Evolutionary conservation across 2,113 vertebrate genomes (phyloP), one percentile per base, ranked within the genome.

Genomic region (Microcebus lehilahytsara): DNA sequence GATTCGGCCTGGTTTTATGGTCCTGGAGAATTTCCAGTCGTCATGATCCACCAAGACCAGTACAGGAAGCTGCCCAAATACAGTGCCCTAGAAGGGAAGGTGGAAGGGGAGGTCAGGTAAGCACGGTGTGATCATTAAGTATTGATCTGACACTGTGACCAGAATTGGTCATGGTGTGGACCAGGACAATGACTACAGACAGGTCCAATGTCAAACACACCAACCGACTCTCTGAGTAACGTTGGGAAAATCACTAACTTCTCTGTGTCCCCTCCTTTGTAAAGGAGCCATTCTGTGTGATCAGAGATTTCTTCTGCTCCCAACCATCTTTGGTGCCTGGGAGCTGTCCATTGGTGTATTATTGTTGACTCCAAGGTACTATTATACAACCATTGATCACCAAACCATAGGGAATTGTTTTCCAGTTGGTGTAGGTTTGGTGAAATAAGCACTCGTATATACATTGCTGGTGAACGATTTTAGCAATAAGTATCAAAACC

Each of bases 121-220:
- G 23, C 56, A 23, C 2, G 8, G n/a, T 34, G n/a, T 23, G 23
- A 2, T 9, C 13, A 25, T 10, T 17, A 37, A 17, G 23, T 58
- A 2, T 9, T 7, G 3, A 62, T 32, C 25, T 0, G 0, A 22
- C 1, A 0, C 8, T 8, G 37, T 8, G 10, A 51, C 51, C 27
- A n/a, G 40, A 80, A n/a, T 6, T 22, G 72, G 42, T 75, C 46
- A 25, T 4, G 46, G 17, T 16, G 58, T 12, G 37, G 42, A 56
- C 12, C 42, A 80, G 30, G 27, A 37, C 42, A 25, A 32, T 2
- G 46, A 53, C 25, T 6, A 66, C 0, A 3, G 14, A 14, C 46
- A 25, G 56, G 60, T 12, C n/a, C 53, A 12, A 23, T 19, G 37
- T 58, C 83, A 25, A 0, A 56, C 13, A 95, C 22, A 27, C 71